A percentile compares a stretch with the other conserved stretches of the same genome.
Evolutionary conservation across 2,888 invertebrate species (phyloP).

Genomic region (Argyra leucocephala): DNA sequence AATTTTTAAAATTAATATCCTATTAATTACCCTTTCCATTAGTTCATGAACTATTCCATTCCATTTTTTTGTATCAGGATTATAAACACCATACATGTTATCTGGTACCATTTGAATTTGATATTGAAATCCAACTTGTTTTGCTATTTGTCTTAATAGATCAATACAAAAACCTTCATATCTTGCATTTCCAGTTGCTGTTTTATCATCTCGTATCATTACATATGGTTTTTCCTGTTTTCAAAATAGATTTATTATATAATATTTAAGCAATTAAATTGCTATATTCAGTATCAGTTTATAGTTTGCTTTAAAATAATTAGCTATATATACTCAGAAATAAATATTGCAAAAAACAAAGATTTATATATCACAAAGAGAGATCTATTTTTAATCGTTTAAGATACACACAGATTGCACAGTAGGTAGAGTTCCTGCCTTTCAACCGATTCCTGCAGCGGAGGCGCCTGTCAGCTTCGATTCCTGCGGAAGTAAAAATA

Average conservation of each 20-base stretch:
- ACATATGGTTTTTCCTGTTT: constrained; percentile 88
- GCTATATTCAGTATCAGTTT: not conserved
- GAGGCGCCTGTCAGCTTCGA: too few relatives aligned
- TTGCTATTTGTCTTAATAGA: constrained; percentile 69
- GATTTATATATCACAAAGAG: not conserved
- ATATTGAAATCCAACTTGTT: constrained; percentile 80
- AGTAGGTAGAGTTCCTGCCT: too few relatives aligned
- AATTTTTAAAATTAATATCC: not conserved
- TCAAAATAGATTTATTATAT: constrained; percentile 22
- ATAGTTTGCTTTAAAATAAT: not conserved
- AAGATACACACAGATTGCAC: too few relatives aligned
- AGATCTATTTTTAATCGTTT: too few relatives aligned
- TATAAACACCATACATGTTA: constrained; percentile 79
- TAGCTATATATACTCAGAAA: not conserved
- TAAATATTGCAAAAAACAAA: not conserved
- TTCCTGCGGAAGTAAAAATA: too few relatives aligned
- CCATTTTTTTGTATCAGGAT: constrained; percentile 80
- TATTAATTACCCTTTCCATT: constrained; percentile 64
- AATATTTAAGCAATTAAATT: not conserved
- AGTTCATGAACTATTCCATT: constrained; percentile 81
- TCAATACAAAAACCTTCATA: constrained; percentile 91
- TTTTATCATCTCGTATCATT: constrained; percentile 76
- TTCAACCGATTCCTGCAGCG: too few relatives aligned
- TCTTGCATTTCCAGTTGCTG: constrained; percentile 74
- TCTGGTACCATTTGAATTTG: constrained; percentile 75